phyloP scores from a whole-genome alignment of 1,140 invertebrate species.

The Diachasma alloeum region DNA sequence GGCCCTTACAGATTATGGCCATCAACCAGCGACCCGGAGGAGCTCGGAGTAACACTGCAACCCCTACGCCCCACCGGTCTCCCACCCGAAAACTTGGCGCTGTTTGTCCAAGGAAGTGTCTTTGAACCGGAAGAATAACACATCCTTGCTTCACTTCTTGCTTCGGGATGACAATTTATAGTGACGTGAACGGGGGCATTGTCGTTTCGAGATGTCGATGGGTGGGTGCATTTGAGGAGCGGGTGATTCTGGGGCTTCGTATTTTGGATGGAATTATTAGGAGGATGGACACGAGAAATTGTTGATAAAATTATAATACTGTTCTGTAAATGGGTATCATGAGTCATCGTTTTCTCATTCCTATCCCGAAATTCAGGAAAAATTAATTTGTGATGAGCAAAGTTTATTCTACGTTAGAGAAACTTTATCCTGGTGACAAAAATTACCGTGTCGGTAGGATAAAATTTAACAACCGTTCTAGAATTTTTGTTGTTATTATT shows the following conservation, averaged over 20 bases:
- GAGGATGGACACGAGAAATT: too few relatives aligned
- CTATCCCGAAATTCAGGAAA: neutral
- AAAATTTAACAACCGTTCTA: too few relatives aligned
- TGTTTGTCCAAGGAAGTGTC: slow-evolving; percentile 60
- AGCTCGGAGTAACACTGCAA: slow-evolving; percentile 42
- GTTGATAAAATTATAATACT: too few relatives aligned
- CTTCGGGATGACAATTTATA: neutral
- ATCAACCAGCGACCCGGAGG: slow-evolving; percentile 55
- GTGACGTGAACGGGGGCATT: neutral
- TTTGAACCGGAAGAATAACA: slow-evolving; percentile 59
- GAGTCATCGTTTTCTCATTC: too few relatives aligned
- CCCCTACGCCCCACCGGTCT: neutral
- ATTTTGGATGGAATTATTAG: too few relatives aligned
- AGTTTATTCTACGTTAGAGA: too few relatives aligned
- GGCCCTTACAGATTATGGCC: slow-evolving; percentile 59
- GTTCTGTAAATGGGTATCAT: too few relatives aligned
- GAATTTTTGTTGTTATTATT: too few relatives aligned
- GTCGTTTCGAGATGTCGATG: neutral
- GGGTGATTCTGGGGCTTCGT: too few relatives aligned
- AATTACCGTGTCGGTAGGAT: too few relatives aligned
- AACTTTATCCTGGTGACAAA: too few relatives aligned
- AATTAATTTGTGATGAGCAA: neutral
- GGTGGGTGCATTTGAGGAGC: neutral
- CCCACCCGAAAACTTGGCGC: slow-evolving; percentile 50
- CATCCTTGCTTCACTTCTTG: slow-evolving; percentile 48